Base-by-base conservation (phyloP, 1,140 invertebrate species). In the Cotesia vestalis region DNA sequence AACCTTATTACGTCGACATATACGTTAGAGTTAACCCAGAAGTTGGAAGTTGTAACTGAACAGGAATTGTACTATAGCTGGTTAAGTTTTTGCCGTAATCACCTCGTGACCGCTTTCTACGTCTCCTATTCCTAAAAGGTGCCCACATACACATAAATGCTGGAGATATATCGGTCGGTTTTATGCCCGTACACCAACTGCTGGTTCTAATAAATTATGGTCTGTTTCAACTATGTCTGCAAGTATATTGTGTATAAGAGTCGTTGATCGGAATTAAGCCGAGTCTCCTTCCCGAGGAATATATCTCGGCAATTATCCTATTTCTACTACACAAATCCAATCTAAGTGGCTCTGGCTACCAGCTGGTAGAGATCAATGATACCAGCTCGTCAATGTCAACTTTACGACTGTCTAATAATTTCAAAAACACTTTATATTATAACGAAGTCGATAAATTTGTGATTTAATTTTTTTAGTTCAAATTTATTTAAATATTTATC, bases 261-360 rank as follows among this genome's bases (percentile, higher is more conserved):
- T 8, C 38, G 38, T 40, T 40, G 9, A 46, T 6, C 40, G 40
- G 40, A 46, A 46, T 46, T 46, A 46, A 46, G 11, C 40, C 11
- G 40, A 46, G 6, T 34, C 20, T 46, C 17, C n/a, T 35, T 66
- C 46, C 14, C 34, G 27, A 9, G 3, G 62, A 66, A 60, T n/a
- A 57, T 36, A 63, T 61, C 27, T 14, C 40, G 34, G 46, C 69
- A 71, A 71, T 72, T 72, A 72, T 72, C 53, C 52, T 20, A 52
- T 53, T 66, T 64, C 55, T 69, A 59, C n/a, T 9, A 59, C 5
- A 46, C 40, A 46, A 46, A 46, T 46, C 40, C 40, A 46, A 11
- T 69, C 68, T 63, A 52, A 63, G 38, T 53, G 38, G 14, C 51
- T 51, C 38, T n/a, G 9, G 36, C 53, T 27, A 14, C n/a, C n/a